These are phyloP conservation scores for Lepus timidus DNA, from an alignment of 2,113 vertebrate species.

Conservation along the genomic window DNA sequence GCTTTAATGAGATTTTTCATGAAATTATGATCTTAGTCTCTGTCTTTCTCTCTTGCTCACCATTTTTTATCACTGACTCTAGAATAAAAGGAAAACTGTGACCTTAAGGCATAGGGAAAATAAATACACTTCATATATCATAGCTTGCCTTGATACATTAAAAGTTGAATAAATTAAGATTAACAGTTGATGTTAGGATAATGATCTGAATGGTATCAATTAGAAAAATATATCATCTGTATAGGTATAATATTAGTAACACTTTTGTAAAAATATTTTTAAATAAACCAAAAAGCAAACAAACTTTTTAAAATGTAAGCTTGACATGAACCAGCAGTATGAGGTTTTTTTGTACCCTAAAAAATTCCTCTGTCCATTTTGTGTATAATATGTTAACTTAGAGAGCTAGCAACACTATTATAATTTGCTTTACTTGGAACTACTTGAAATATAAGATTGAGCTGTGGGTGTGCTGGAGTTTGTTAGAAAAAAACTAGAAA, in stretches of 20 bases:
- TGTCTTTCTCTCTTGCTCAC: background rate
- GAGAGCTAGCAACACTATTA: background rate
- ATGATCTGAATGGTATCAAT: background rate
- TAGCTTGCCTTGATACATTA: background rate
- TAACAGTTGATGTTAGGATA: background rate
- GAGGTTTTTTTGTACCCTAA: background rate
- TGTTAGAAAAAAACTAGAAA: background rate
- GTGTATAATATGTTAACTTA: background rate
- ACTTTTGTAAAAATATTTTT: background rate
- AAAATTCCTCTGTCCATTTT: background rate
- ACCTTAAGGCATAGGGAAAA: background rate
- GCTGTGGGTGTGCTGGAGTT: background rate
- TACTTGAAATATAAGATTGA: background rate
- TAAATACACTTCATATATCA: background rate
- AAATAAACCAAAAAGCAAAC: background rate
- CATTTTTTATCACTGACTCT: slow-evolving; percentile 4
- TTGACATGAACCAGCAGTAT: background rate
- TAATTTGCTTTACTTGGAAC: background rate
- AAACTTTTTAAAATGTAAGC: background rate
- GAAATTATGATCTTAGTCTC: background rate
- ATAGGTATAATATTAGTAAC: background rate
- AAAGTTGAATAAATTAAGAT: background rate
- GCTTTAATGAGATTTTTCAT: background rate
- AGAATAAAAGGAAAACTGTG: background rate
- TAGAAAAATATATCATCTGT: slow-evolving; percentile 8